phyloP scores from a whole-genome alignment of 1,140 invertebrate genomes.

The Stratiolaelaps scimitus region DNA sequence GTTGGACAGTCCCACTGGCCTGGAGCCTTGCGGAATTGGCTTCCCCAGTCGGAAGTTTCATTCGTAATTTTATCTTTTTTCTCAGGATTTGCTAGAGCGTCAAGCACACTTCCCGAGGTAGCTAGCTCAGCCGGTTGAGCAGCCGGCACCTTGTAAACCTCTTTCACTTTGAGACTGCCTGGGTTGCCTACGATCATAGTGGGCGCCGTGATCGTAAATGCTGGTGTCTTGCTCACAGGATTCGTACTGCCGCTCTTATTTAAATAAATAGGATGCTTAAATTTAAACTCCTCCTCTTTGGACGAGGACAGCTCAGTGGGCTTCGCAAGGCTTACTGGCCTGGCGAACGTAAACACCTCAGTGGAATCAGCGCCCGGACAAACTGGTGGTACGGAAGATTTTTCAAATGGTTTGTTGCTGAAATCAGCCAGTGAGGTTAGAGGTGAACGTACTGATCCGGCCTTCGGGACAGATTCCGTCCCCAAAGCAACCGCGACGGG shows the following conservation, averaged over 20 bases:
- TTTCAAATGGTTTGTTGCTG: constrained; percentile 21
- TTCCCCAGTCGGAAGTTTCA: not conserved
- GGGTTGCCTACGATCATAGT: not conserved
- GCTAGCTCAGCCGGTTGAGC: not conserved
- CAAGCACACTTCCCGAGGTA: constrained; percentile 7
- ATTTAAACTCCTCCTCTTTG: constrained; percentile 10
- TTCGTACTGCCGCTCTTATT: not conserved
- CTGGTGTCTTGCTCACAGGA: not conserved
- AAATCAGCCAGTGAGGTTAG: constrained; percentile 11
- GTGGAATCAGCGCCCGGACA: not conserved
- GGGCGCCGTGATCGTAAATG: not conserved
- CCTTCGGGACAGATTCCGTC: not conserved
- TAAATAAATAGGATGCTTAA: constrained; percentile 8
- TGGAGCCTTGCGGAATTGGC: not conserved
- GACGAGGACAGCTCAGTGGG: not conserved
- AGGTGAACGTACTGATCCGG: not conserved
- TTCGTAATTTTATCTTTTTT: constrained; percentile 1
- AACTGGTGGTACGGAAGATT: not conserved
- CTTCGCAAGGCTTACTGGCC: constrained; percentile 2
- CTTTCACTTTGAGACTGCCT: constrained; percentile 8
- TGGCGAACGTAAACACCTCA: constrained; percentile 13
- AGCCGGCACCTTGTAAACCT: not conserved
- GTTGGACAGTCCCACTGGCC: constrained; percentile 6
- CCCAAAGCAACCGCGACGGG: not conserved
- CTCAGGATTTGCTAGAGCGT: not conserved